Evolutionary conservation across 2,797 vertebrate genomes (phyloP).

Genomic region (Hipposideros larvatus): DNA sequence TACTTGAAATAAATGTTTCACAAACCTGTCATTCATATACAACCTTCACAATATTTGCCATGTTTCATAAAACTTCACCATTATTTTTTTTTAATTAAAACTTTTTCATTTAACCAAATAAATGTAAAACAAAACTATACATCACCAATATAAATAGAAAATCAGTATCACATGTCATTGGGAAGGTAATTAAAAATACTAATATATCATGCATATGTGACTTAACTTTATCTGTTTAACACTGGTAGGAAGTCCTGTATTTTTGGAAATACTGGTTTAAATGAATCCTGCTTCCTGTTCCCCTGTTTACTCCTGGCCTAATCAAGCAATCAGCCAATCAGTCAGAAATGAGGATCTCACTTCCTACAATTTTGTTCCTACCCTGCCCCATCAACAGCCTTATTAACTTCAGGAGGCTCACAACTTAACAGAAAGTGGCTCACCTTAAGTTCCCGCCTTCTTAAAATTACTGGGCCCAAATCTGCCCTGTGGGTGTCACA

Average conservation of each 20-base stretch:
- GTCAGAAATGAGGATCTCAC: not conserved
- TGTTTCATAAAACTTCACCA: not conserved
- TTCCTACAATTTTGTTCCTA: not conserved
- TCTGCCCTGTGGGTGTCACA: not conserved
- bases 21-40: not conserved
- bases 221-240: not conserved
- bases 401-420: not conserved
- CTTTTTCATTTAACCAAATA: not conserved
- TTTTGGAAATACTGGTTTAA: conserved; percentile 17
- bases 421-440: not conserved
- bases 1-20: not conserved
- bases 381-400: not conserved
- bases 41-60: not conserved
- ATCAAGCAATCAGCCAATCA: not conserved
- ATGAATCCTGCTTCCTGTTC: not conserved
- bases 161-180: not conserved
- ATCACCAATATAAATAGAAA: not conserved
- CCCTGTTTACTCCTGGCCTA: not conserved
- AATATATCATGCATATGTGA: conserved; percentile 1
- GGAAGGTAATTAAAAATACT: not conserved
- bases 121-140: not conserved
- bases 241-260: not conserved
- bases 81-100: not conserved
- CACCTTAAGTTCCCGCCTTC: not conserved
- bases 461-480: not conserved